phyloP scores from a whole-genome alignment of 2,888 invertebrate species.

The Tinea semifulvella region DNA sequence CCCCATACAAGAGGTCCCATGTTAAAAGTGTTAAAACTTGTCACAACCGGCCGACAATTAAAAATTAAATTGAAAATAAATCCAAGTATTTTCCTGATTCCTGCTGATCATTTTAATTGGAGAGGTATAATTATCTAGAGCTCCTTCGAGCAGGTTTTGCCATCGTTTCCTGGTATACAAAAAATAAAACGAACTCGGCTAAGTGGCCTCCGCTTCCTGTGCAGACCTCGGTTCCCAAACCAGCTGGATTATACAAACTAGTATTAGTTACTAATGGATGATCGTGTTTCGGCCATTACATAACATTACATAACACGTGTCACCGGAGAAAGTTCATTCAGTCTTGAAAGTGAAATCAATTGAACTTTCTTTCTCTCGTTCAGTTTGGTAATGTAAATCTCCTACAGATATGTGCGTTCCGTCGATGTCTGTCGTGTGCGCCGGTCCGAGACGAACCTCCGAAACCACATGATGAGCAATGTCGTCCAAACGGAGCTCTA shows the following conservation, averaged over 20 bases:
- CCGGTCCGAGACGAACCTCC: background rate
- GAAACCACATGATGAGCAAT: background rate
- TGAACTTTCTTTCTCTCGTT: constrained; percentile 63
- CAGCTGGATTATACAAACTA: constrained; percentile 29
- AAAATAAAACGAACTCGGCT: constrained; percentile 5
- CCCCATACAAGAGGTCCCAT: too few species aligned
- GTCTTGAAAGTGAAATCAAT: constrained; percentile 68
- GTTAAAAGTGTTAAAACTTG: too few species aligned
- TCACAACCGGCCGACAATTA: background rate
- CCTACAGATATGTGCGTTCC: background rate
- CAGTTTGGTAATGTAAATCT: constrained; percentile 28
- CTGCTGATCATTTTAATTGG: constrained; percentile 5
- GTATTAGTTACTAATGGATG: constrained; percentile 37
- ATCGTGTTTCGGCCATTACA: constrained; percentile 52
- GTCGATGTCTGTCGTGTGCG: constrained; percentile 4
- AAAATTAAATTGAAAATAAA: background rate
- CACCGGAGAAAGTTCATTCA: constrained; percentile 67
- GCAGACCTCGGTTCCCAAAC: constrained; percentile 18
- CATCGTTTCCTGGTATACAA: constrained; percentile 10
- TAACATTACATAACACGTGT: constrained; percentile 60
- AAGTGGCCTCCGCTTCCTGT: constrained; percentile 10
- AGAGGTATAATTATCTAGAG: constrained; percentile 2
- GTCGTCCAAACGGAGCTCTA: background rate
- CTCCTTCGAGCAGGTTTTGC: constrained; percentile 8
- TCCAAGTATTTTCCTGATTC: background rate